These are phyloP conservation scores for Calephelis nemesis DNA, from an alignment of 1,140 invertebrate genomes.

Conservation along the genomic window DNA sequence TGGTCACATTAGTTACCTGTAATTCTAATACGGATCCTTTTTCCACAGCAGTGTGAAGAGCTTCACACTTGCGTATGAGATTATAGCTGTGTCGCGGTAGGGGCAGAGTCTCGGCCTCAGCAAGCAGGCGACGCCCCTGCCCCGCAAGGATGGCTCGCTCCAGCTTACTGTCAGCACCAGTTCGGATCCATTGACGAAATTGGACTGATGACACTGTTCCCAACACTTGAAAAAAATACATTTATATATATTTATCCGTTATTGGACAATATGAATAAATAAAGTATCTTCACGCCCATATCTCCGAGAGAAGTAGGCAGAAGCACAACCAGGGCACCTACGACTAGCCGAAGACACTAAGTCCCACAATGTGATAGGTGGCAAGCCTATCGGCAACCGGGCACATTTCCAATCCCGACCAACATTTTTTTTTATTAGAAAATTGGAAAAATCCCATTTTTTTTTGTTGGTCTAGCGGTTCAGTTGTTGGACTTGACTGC, in stretches of 20 bases:
- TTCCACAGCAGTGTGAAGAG: conserved; percentile 85
- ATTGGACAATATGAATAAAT: not conserved
- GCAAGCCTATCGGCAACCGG: no score
- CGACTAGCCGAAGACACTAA: no score
- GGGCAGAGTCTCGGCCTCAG: conserved; percentile 83
- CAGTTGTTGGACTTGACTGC: no score
- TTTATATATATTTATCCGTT: no score
- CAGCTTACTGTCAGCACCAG: conserved; percentile 86
- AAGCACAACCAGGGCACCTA: no score
- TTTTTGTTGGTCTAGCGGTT: no score
- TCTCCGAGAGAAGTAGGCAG: no score
- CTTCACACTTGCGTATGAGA: conserved; percentile 85
- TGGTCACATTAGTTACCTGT: conserved; percentile 52
- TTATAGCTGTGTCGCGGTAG: conserved; percentile 84
- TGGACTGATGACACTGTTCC: conserved; percentile 70
- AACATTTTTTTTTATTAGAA: no score
- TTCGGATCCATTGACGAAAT: conserved; percentile 84
- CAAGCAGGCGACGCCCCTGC: conserved; percentile 85
- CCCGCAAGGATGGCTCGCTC: conserved; percentile 89
- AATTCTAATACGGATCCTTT: conserved; percentile 84
- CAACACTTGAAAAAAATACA: conserved; percentile 35
- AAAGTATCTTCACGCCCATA: no score
- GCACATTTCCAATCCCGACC: no score
- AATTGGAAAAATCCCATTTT: no score
- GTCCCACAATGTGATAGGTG: no score